Percentiles rank a stretch among this genome's conserved stretches.
Evolutionary conservation across 1,140 invertebrate genomes (phyloP).

Genomic region (Temnothorax curvispinosus): DNA sequence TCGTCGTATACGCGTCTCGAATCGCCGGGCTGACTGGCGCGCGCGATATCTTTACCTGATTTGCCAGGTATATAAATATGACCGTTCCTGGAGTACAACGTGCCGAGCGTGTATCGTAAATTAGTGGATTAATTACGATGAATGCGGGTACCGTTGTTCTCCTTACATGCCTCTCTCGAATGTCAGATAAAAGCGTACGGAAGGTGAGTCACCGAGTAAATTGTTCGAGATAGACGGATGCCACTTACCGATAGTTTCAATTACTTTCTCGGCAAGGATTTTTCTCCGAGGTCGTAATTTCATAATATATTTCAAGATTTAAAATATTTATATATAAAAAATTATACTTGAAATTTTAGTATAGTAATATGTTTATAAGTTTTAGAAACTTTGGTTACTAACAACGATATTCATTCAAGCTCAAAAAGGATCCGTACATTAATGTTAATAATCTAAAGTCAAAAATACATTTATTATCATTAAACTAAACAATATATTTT

Average conservation of each 20-base stretch:
- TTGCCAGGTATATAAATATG: slow-evolving; percentile 54
- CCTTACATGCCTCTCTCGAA: slow-evolving; percentile 65
- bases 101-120: slow-evolving; percentile 55
- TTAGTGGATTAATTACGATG: slow-evolving; percentile 62
- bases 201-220: slow-evolving; percentile 36
- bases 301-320: not conserved
- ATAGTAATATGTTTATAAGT: not conserved
- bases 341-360: not conserved
- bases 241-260: slow-evolving; percentile 45
- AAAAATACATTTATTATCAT: not conserved
- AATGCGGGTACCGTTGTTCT: slow-evolving; percentile 63
- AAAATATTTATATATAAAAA: not conserved
- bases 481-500: not conserved
- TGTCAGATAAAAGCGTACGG: slow-evolving; percentile 38
- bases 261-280: not conserved
- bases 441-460: not conserved
- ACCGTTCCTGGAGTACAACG: slow-evolving; percentile 44
- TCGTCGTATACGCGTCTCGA: slow-evolving; percentile 54
- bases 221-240: slow-evolving; percentile 45
- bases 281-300: not conserved
- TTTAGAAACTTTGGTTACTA: not conserved
- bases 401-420: not conserved
- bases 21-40: not conserved
- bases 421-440: not conserved
- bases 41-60: slow-evolving; percentile 34